Conservation (phyloP, 1,140 invertebrate genomes). For the Drosophila santomea region DNA sequence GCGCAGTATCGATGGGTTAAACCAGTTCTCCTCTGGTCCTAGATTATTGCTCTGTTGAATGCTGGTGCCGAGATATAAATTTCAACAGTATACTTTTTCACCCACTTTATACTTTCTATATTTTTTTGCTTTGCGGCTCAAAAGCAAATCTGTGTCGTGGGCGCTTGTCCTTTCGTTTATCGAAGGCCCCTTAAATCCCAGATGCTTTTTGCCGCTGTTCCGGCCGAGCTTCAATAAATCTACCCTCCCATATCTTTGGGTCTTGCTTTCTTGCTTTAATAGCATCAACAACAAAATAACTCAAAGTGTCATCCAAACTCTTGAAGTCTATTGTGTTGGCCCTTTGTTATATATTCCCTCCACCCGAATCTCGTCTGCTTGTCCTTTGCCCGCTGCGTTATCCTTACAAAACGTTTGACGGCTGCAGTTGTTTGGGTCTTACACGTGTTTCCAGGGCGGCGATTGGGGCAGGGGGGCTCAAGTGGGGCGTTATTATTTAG, state of each 20-base stretch:
- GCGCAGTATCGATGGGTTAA: constrained; percentile 12
- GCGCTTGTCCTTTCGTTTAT: constrained; percentile 63
- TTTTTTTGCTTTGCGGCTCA: constrained; percentile 18
- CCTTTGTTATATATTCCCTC: constrained; percentile 57
- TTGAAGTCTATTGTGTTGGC: constrained; percentile 77
- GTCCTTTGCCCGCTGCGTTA: constrained; percentile 40
- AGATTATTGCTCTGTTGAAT: constrained; percentile 43
- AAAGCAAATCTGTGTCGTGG: constrained; percentile 59
- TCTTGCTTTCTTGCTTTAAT: constrained; percentile 56
- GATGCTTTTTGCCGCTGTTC: constrained; percentile 26
- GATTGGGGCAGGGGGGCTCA: constrained; percentile 4
- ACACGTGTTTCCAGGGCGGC: constrained; percentile 62
- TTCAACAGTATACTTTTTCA: constrained; percentile 48
- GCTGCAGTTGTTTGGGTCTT: constrained; percentile 58
- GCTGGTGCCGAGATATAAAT: constrained; percentile 55
- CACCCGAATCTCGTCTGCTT: background rate
- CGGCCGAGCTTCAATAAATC: constrained; percentile 66
- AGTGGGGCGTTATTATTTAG: constrained; percentile 31
- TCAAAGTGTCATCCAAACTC: constrained; percentile 80
- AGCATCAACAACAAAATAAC: constrained; percentile 81
- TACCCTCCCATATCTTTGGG: constrained; percentile 72
- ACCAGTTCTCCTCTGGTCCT: background rate
- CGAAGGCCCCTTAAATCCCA: constrained; percentile 23
- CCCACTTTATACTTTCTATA: constrained; percentile 32
- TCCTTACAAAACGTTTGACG: constrained; percentile 72